Evolutionary conservation across 2,113 vertebrate species (phyloP).

Genomic region (Phaetusa simplex): DNA sequence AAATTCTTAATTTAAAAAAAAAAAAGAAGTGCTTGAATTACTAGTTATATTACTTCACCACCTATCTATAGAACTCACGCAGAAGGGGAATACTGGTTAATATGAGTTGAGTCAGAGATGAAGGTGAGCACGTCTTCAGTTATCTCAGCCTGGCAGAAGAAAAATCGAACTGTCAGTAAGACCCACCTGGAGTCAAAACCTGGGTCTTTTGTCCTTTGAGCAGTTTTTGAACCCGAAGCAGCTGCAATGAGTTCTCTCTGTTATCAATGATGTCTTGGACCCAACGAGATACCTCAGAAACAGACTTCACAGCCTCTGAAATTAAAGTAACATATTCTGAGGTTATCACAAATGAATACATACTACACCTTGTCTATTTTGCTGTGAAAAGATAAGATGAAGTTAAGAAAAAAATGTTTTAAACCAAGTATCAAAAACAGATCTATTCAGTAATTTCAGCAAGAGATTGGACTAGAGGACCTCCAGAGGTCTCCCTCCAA

Average conservation of each 20-base stretch:
- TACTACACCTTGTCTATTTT: not conserved
- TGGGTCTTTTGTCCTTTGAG: slow-evolving; percentile 86
- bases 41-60: not conserved
- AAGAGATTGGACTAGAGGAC: not conserved
- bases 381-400: not conserved
- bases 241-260: slow-evolving; percentile 87
- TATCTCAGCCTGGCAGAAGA: not conserved
- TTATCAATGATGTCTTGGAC: slow-evolving; percentile 75
- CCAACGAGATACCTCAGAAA: slow-evolving; percentile 77
- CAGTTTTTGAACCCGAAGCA: slow-evolving; percentile 87
- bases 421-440: not conserved
- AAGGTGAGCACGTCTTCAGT: not conserved
- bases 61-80: not conserved
- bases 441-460: not conserved
- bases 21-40: not conserved
- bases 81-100: not conserved
- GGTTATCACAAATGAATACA: not conserved
- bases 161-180: not conserved
- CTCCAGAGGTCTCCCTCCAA: not conserved
- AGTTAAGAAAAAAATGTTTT: not conserved
- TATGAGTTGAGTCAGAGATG: not conserved
- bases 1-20: not conserved
- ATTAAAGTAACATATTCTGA: not conserved
- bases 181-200: slow-evolving; percentile 83
- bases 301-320: slow-evolving; percentile 78